Evolutionary conservation across 2,888 invertebrate species (phyloP).

Genomic region (Dermolepida albohirtum): DNA sequence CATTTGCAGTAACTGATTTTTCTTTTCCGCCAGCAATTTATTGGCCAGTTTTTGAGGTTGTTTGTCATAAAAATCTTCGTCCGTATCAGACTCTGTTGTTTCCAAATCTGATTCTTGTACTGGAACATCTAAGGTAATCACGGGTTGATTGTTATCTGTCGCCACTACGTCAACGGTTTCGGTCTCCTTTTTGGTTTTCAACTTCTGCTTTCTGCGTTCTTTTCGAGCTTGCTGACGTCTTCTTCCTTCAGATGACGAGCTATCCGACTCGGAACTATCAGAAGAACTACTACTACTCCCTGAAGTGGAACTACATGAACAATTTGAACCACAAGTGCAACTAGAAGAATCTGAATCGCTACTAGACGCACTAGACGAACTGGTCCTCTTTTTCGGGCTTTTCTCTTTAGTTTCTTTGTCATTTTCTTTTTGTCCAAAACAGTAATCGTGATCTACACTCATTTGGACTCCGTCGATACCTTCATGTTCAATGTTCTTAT

Average conservation of each 20-base stretch:
- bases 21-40: constrained; percentile 80
- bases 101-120: constrained; percentile 87
- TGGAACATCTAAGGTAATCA: constrained; percentile 66
- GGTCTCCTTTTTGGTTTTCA: constrained; percentile 62
- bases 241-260: constrained; percentile 70
- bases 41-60: constrained; percentile 81
- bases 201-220: constrained; percentile 60
- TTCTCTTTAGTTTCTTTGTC: constrained; percentile 41
- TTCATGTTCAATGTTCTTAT: constrained; percentile 47
- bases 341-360: constrained; percentile 81
- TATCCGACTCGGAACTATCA: constrained; percentile 70
- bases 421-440: constrained; percentile 53
- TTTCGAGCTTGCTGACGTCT: constrained; percentile 64
- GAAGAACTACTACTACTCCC: constrained; percentile 66
- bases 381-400: constrained; percentile 67
- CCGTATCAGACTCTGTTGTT: constrained; percentile 86
- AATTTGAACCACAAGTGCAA: constrained; percentile 86
- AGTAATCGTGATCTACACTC: constrained; percentile 65
- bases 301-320: constrained; percentile 82
- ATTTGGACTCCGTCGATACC: constrained; percentile 61
- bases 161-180: constrained; percentile 68
- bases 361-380: constrained; percentile 81
- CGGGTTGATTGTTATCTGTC: constrained; percentile 61
- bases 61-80: constrained; percentile 89
- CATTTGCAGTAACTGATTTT: constrained; percentile 74